Percentiles rank a stretch among this genome's conserved stretches.
phyloP scores from a whole-genome alignment of 2,113 vertebrate genomes.

The Dipodomys ordii region DNA sequence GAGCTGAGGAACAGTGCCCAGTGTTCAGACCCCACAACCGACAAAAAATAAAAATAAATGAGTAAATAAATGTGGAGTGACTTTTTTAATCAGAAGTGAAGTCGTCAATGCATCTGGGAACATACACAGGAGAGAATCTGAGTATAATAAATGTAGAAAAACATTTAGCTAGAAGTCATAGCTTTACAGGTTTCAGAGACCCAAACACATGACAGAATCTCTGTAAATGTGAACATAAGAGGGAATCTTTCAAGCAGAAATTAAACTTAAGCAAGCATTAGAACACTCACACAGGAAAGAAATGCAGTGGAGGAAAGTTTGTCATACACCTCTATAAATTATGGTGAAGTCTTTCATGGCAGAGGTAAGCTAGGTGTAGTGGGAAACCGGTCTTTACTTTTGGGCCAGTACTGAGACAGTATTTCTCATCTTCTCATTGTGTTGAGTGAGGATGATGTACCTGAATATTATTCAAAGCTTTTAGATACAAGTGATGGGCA shows the following conservation, averaged over 20 bases:
- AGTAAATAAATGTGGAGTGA: too few relatives aligned
- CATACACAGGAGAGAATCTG: conserved; percentile 16
- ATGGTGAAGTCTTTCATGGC: not conserved
- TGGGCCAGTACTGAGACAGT: not conserved
- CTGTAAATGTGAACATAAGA: not conserved
- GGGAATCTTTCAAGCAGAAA: not conserved
- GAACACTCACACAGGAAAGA: not conserved
- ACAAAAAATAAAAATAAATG: too few relatives aligned
- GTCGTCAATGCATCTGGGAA: conserved; percentile 5
- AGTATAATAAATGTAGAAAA: not conserved
- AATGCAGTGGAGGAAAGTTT: not conserved
- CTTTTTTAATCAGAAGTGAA: not conserved
- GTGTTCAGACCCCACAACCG: too few relatives aligned
- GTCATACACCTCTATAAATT: not conserved
- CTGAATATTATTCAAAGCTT: not conserved
- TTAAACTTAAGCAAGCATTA: not conserved
- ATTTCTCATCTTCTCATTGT: not conserved
- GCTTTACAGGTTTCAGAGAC: conserved; percentile 14
- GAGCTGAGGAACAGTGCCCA: too few relatives aligned
- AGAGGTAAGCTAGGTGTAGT: not conserved
- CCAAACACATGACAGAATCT: not conserved
- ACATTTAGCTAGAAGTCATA: conserved; percentile 40
- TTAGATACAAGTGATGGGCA: not conserved
- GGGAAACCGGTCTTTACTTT: not conserved
- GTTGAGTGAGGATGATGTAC: not conserved